A percentile compares a stretch with the other conserved stretches of the same genome.
These are phyloP conservation scores for Metopolophium dirhodum DNA, from an alignment of 1,140 invertebrate genomes.

Conservation along the genomic window DNA sequence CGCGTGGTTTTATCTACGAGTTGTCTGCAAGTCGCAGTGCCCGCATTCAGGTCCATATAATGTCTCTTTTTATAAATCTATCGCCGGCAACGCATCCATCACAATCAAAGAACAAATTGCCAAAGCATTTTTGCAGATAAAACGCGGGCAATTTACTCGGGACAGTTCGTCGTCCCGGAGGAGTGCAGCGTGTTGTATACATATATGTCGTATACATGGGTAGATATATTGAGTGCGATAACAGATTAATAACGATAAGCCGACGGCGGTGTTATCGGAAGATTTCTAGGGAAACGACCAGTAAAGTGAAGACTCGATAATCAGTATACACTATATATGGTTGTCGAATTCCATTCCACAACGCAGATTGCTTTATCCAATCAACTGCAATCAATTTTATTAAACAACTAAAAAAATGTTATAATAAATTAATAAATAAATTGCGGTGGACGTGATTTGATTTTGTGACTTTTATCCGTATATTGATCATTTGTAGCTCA, in stretches of 20 bases:
- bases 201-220: background rate
- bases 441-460: background rate
- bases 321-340: too few species aligned
- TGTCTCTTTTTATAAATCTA: background rate
- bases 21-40: background rate
- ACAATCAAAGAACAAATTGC: background rate
- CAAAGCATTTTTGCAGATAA: background rate
- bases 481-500: too few species aligned
- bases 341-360: background rate
- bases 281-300: background rate
- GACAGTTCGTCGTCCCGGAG: background rate
- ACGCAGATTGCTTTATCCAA: background rate
- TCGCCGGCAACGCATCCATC: background rate
- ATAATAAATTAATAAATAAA: background rate
- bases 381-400: background rate
- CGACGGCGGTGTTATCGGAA: background rate
- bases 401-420: background rate
- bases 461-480: background rate
- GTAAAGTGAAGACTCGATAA: background rate
- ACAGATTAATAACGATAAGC: background rate
- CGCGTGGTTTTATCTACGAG: background rate
- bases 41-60: background rate
- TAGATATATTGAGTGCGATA: background rate
- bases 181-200: background rate
- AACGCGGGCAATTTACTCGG: background rate